Conservation (phyloP, 2,888 invertebrate genomes). For the Chrysotoxum bicinctum region DNA sequence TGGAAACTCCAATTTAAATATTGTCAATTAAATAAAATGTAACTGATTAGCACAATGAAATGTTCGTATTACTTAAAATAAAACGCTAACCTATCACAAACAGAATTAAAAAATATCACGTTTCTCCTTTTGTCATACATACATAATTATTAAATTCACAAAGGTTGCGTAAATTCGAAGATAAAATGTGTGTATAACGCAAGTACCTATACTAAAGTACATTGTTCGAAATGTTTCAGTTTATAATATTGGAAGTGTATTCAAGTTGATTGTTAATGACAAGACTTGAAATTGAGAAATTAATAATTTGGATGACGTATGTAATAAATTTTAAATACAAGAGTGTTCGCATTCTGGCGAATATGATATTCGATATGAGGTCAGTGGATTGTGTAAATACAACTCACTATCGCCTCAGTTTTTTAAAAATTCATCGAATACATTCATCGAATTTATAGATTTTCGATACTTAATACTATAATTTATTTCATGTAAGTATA, state of each 20-base stretch:
- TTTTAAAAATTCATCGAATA: too few relatives aligned
- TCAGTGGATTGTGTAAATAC: slow-evolving; percentile 22
- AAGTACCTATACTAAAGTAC: background rate
- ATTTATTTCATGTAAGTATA: too few relatives aligned
- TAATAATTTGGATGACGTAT: slow-evolving; percentile 3
- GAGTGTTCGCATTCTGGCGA: slow-evolving; percentile 8
- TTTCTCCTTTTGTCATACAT: background rate
- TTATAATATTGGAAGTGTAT: background rate
- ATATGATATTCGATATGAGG: slow-evolving; percentile 11
- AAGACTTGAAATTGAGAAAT: background rate
- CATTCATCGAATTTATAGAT: too few relatives aligned
- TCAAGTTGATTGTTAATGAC: background rate
- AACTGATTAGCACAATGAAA: background rate
- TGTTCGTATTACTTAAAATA: background rate
- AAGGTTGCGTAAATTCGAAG: background rate
- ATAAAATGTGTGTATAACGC: background rate
- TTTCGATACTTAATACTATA: too few relatives aligned
- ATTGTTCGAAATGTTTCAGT: background rate
- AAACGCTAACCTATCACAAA: background rate
- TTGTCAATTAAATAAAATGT: background rate
- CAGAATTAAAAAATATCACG: background rate
- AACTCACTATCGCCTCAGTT: background rate
- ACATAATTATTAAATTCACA: background rate
- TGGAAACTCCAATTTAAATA: background rate
- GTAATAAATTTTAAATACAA: slow-evolving; percentile 10